Percentiles rank a stretch among this genome's conserved stretches.
Evolutionary conservation across 2,113 vertebrate species (phyloP).

Genomic region (Cepphus grylle): DNA sequence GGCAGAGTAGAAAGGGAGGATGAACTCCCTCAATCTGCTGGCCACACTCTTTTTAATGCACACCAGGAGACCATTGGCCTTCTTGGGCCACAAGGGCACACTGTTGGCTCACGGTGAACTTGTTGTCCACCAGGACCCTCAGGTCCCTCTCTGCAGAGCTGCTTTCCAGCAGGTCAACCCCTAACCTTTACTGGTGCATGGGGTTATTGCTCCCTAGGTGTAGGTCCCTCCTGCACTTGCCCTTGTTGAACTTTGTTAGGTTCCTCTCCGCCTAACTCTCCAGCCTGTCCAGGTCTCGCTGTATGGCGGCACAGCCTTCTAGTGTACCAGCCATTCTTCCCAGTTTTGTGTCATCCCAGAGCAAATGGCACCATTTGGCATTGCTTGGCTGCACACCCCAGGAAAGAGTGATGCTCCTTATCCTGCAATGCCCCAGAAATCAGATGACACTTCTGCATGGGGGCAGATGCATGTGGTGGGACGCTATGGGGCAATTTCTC

Average conservation of each 20-base stretch:
- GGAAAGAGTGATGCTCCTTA: neutral
- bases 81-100: neutral
- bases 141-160: neutral
- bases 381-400: neutral
- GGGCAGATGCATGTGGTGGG: neutral
- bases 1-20: neutral
- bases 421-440: neutral
- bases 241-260: neutral
- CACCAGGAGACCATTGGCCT: neutral
- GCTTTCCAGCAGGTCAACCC: neutral
- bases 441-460: fast-evolving
- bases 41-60: neutral
- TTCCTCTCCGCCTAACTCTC: neutral
- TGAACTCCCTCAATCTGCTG: neutral
- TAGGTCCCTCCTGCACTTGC: neutral
- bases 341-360: neutral
- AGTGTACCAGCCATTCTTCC: neutral
- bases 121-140: neutral
- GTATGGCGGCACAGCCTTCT: neutral
- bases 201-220: neutral
- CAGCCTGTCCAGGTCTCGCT: neutral
- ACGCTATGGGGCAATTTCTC: neutral
- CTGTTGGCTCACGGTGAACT: neutral
- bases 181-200: neutral
- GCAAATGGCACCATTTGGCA: neutral